Percentiles rank a stretch among this genome's conserved stretches.
Evolutionary conservation across 2,797 vertebrate genomes (phyloP).

Genomic region (Xerus rutilus): DNA sequence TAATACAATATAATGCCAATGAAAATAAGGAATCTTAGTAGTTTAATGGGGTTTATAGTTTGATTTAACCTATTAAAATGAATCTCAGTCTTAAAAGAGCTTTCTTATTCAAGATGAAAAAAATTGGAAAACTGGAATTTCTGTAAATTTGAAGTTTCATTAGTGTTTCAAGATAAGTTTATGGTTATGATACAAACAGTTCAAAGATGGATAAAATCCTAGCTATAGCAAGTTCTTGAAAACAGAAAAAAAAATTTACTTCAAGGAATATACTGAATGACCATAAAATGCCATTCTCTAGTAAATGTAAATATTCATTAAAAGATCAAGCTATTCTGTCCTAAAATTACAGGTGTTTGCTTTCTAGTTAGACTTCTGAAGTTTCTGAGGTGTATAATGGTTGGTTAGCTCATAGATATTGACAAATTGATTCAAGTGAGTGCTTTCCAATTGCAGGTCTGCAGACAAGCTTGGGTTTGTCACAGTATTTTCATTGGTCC

Average conservation of each 20-base stretch:
- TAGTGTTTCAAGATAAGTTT: neutral
- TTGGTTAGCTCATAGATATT: neutral
- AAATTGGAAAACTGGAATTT: constrained; percentile 7
- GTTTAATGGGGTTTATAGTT: neutral
- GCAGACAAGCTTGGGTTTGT: neutral
- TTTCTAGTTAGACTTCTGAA: neutral
- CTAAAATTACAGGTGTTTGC: constrained; percentile 10
- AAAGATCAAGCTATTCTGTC: constrained; percentile 20
- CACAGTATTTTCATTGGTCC: neutral
- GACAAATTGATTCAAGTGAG: neutral
- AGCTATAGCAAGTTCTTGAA: neutral
- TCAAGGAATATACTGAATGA: constrained; percentile 33
- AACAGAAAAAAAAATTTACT: neutral
- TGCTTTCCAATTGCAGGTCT: neutral
- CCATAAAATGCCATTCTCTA: neutral
- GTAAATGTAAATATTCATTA: constrained; percentile 12
- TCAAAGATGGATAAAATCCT: constrained; percentile 40
- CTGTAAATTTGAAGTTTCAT: constrained; percentile 19
- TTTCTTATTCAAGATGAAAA: neutral
- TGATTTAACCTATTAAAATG: constrained; percentile 26
- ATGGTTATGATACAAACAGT: neutral
- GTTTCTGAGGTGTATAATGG: constrained; percentile 14
- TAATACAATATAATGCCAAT: neutral
- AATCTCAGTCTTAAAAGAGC: neutral
- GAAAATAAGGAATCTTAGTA: neutral